Evolutionary conservation across 1,140 invertebrate genomes (phyloP).

Genomic region (Trichogramma pretiosum): DNA sequence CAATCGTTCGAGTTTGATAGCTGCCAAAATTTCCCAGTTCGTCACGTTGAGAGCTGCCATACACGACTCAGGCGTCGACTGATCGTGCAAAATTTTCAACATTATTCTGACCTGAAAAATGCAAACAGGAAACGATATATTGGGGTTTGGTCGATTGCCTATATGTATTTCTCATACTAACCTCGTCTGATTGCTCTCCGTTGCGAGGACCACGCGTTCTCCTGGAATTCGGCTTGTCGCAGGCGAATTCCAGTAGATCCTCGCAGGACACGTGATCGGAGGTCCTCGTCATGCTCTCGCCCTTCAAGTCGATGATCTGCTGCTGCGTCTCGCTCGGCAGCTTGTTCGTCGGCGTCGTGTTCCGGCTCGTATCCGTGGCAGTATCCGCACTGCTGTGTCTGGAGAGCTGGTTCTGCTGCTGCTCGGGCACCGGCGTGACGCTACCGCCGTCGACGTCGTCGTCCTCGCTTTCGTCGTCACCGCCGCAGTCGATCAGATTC

Average conservation of each 20-base stretch:
- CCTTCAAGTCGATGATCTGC: slow-evolving; percentile 6
- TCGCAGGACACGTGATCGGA: slow-evolving; percentile 83
- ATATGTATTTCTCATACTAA: too few relatives aligned
- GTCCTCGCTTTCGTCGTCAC: slow-evolving; percentile 11
- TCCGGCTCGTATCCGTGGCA: background rate
- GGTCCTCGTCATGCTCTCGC: slow-evolving; percentile 27
- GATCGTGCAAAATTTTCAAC: slow-evolving; percentile 76
- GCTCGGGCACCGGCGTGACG: background rate
- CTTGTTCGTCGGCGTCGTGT: slow-evolving; percentile 1
- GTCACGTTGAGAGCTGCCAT: slow-evolving; percentile 71
- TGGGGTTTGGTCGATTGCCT: too few relatives aligned
- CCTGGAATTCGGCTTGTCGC: slow-evolving; percentile 63
- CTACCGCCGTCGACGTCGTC: background rate
- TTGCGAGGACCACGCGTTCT: slow-evolving; percentile 61
- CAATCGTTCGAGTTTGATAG: slow-evolving; percentile 75
- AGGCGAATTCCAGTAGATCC: slow-evolving; percentile 83
- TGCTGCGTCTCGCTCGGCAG: background rate
- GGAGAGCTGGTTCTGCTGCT: background rate
- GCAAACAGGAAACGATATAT: background rate
- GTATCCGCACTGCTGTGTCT: background rate
- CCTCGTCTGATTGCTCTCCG: slow-evolving; percentile 79
- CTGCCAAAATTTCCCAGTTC: slow-evolving; percentile 81
- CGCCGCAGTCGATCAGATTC: slow-evolving; percentile 30
- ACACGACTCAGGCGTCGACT: slow-evolving; percentile 73
- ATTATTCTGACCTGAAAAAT: slow-evolving; percentile 57